Evolutionary conservation across 2,888 invertebrate species (phyloP).

Genomic region (Liopterus haemorrhoidalis): DNA sequence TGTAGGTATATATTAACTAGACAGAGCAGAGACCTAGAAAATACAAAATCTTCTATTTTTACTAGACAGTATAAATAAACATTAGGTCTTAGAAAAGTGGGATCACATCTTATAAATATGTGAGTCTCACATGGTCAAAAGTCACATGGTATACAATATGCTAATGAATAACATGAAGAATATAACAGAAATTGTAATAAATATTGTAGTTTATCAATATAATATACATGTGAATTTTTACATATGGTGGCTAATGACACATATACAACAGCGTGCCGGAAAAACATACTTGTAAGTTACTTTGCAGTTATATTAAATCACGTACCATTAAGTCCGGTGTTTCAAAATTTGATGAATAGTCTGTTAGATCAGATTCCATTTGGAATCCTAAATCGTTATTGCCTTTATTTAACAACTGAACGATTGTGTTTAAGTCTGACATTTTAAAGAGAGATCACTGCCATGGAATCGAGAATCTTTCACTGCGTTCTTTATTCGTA

Average conservation of each 20-base stretch:
- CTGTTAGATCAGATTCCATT: constrained; percentile 40
- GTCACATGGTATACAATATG: too few species aligned
- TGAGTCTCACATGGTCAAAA: too few species aligned
- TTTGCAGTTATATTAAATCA: constrained; percentile 20
- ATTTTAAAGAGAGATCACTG: constrained; percentile 24
- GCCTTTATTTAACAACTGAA: constrained; percentile 29
- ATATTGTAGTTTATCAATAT: neutral
- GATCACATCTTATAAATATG: too few species aligned
- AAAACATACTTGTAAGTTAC: constrained; percentile 4
- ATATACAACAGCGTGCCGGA: neutral
- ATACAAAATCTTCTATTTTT: too few species aligned
- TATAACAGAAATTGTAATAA: too few species aligned
- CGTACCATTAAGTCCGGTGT: constrained; percentile 42
- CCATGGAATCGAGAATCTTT: neutral
- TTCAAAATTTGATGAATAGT: constrained; percentile 39
- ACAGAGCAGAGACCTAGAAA: too few species aligned
- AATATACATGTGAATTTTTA: constrained; percentile 1
- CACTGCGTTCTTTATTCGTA: too few species aligned
- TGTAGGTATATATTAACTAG: too few species aligned
- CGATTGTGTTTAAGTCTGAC: constrained; percentile 30
- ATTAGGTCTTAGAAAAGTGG: too few species aligned
- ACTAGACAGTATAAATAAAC: too few species aligned
- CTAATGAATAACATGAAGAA: too few species aligned
- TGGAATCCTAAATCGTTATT: constrained; percentile 36
- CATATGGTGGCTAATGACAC: neutral